A percentile compares a stretch with the other conserved stretches of the same genome.
These are phyloP conservation scores for Kryptolebias ocellatus DNA, from an alignment of 2,797 vertebrate species.

Conservation along the genomic window DNA sequence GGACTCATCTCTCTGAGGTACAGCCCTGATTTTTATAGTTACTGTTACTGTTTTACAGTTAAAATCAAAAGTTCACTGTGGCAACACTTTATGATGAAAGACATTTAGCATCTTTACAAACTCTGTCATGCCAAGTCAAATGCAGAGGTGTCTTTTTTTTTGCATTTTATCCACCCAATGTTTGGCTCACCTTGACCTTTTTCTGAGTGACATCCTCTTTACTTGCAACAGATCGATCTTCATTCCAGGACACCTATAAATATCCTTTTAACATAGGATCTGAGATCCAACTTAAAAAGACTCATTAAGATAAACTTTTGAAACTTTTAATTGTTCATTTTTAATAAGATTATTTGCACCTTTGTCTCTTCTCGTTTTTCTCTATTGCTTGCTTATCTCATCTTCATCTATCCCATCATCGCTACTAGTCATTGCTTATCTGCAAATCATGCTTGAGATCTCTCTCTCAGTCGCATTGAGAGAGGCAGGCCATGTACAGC, in stretches of 20 bases:
- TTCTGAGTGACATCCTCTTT: constrained; percentile 57
- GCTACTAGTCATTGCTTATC: constrained; percentile 42
- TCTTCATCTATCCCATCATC: constrained; percentile 21
- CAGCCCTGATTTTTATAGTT: neutral
- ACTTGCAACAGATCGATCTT: constrained; percentile 67
- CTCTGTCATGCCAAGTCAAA: constrained; percentile 25
- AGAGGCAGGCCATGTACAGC: constrained; percentile 75
- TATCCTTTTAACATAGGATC: constrained; percentile 36
- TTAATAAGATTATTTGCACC: too few species aligned
- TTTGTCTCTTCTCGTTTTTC: neutral
- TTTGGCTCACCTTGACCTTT: constrained; percentile 71
- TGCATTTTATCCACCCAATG: constrained; percentile 42
- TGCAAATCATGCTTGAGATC: constrained; percentile 63
- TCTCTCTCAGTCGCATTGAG: constrained; percentile 61
- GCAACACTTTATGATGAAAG: constrained; percentile 21
- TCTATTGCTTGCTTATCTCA: neutral
- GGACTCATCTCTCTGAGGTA: constrained; percentile 16
- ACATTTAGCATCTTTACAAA: constrained; percentile 17
- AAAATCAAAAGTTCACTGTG: constrained; percentile 21
- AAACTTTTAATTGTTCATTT: too few species aligned
- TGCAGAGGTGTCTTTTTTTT: neutral
- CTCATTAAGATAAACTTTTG: too few species aligned
- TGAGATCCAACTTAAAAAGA: neutral
- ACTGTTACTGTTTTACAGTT: constrained; percentile 22
- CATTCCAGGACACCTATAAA: constrained; percentile 61